Evolutionary conservation across 2,888 invertebrate species (phyloP), one percentile per base, ranked within the genome.

Genomic region (Acrobasis repandana): DNA sequence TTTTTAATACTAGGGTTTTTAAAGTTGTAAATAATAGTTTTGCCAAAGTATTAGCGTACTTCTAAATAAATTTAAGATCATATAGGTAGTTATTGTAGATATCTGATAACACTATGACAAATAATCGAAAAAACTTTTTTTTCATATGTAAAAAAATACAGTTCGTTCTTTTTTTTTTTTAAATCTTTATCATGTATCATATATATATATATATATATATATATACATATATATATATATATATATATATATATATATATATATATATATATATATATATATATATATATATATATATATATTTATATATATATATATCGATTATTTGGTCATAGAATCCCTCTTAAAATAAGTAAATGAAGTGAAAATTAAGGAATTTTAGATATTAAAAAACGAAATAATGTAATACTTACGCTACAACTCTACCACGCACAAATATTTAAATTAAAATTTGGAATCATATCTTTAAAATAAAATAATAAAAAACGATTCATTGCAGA

Each of bases 41-140:
- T 79, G 86, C 88, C 88, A 88, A 88, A 88, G 86, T 83, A 28
- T 69, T 82, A 84, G 76, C 76, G 70, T 82, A 81, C 72, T 43
- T 1, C 28, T 71, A 67, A 82, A 80, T 81, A 80, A 80, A 80
- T 77, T 73, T 73, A 61, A 62, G 51, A 67, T 67, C 66, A 64
- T 38, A n/a, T 4, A 43, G 11, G 14, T 43, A 43, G n/a, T 43
- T 11, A 43, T n/a, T 11, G 11, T 43, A 43, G 43, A 14, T 43
- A 43, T 43, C 1, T 43, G n/a, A 38, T 38, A 8, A 38, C 3
- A 38, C 38, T 38, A 38, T 38, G 9, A 11, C 14, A 38, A 38
- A 38, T 38, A 38, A 6, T 38, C 1, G 10, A 11, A 10, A 38
- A 38, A 38, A 38, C 0, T 38, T 38, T 36, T 20, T 28, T 28